Evolutionary conservation across 2,113 vertebrate species (phyloP).

Genomic region (Scolopax mira): DNA sequence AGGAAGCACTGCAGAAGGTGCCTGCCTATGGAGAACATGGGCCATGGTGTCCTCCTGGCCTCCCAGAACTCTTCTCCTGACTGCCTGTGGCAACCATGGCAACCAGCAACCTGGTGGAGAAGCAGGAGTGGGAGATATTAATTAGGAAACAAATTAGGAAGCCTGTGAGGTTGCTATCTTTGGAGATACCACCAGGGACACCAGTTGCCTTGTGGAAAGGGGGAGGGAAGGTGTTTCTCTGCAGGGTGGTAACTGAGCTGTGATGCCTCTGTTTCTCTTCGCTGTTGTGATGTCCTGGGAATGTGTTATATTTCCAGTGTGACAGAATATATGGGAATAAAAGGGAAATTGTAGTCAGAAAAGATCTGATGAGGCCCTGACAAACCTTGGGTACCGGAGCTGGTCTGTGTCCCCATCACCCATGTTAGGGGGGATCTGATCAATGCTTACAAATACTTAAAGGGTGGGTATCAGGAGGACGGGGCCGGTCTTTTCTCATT

Average conservation of each 20-base stretch:
- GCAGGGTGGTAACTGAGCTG: not conserved
- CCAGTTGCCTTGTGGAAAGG: no score
- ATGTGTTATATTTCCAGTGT: accelerated
- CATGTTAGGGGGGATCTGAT: no score
- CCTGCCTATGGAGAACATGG: accelerated
- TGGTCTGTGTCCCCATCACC: accelerated
- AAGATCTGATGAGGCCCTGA: not conserved
- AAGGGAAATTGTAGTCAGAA: not conserved
- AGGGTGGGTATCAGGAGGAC: no score
- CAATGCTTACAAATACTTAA: no score
- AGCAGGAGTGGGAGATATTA: not conserved
- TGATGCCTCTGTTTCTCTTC: not conserved
- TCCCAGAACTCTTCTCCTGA: not conserved
- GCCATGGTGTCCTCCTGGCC: not conserved
- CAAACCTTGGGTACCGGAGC: no score
- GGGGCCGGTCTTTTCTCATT: no score
- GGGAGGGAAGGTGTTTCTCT: not conserved
- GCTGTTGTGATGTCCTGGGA: not conserved
- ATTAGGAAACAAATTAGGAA: not conserved
- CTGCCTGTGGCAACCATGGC: accelerated
- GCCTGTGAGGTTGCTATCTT: not conserved
- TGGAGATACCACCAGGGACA: not conserved
- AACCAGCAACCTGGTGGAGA: accelerated
- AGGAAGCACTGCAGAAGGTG: not conserved
- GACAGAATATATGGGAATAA: no score